Base-by-base conservation (phyloP, 2,113 vertebrate species). In the Ursus arctos region DNA sequence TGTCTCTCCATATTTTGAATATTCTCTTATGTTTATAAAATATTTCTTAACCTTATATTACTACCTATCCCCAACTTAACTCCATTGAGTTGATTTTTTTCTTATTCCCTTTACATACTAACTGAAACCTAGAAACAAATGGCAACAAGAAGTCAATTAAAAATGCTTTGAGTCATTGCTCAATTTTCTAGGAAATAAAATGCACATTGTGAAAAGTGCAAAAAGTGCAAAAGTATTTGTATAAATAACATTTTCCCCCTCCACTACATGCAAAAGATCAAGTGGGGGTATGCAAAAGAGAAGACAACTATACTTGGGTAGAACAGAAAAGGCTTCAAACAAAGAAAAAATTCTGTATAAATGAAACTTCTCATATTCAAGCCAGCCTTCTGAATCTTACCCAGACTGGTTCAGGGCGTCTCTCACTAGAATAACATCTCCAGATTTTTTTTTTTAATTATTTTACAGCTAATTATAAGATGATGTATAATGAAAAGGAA, bases 121-220 rank as follows among this genome's bases (percentile, higher is more conserved):
- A 57, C 36, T 94, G 90, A 91, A 95, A 86, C 14, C 16, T 79
- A 82, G 33, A 92, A 67, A 84, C 13, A 40, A 59, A 57, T 33
- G 72, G 10, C 10, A 92, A 36, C 11, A 77, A 80, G 11, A 95
- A 81, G 22, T 93, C 43, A 63, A 71, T 96, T 77, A 69, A 88
- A 96, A 67, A 86, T 86, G 4, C 1, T 55, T 91, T 88, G 51
- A 49, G 12, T 1, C 24, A 67, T 67, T 83, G 77, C 21, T n/a
- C 81, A 33, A 49, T 92, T 93, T 88, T 74, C 33, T 22, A 81
- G 74, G 36, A 97, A 93, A 67, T 65, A 88, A 95, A 91, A 69
- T 77, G 14, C 7, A 16, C 15, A 7, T 47, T 96, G 14, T 81
- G 13, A 95, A 95, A 91, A 85, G 15, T 31, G 21, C 43, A 43